Percentiles rank a stretch among this genome's conserved stretches.
These are phyloP conservation scores for Salticus scenicus DNA, from an alignment of 2,888 invertebrate genomes.

Conservation along the genomic window DNA sequence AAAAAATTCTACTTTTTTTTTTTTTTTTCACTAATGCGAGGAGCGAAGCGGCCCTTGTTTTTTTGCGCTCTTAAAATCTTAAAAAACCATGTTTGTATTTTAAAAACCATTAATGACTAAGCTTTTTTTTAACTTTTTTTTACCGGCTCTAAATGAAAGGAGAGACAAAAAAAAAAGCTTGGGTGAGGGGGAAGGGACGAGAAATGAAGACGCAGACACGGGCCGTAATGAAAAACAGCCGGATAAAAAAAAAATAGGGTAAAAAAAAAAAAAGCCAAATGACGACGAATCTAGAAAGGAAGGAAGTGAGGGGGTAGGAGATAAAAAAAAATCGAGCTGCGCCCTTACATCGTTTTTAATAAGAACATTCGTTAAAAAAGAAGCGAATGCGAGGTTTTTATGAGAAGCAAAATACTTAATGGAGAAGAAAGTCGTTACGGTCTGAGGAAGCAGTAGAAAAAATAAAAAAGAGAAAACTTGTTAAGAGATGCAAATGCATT, in stretches of 20 bases:
- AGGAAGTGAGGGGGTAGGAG: constrained; percentile 18
- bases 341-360: constrained; percentile 70
- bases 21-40: constrained; percentile 50
- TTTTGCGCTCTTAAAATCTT: constrained; percentile 69
- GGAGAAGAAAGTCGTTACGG: constrained; percentile 70
- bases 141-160: constrained; percentile 63
- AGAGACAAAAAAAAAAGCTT: constrained; percentile 60
- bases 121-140: constrained; percentile 63
- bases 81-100: constrained; percentile 71
- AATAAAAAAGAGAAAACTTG: constrained; percentile 60
- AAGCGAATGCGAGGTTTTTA: constrained; percentile 64
- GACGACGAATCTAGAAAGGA: constrained; percentile 58
- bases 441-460: constrained; percentile 51
- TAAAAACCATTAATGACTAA: constrained; percentile 70
- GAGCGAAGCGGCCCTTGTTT: constrained; percentile 68
- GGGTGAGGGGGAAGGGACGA: constrained; percentile 39
- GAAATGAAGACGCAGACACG: constrained; percentile 67
- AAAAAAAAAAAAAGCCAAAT: constrained; percentile 45
- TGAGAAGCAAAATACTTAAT: constrained; percentile 70
- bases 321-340: constrained; percentile 45
- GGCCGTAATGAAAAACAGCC: constrained; percentile 67
- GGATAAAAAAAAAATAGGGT: constrained; percentile 42
- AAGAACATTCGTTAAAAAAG: constrained; percentile 70
- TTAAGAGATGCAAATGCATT: constrained; percentile 71
- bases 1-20: constrained; percentile 53